phyloP scores from a whole-genome alignment of 2,797 vertebrate genomes.

The Onychomys arenicola region DNA sequence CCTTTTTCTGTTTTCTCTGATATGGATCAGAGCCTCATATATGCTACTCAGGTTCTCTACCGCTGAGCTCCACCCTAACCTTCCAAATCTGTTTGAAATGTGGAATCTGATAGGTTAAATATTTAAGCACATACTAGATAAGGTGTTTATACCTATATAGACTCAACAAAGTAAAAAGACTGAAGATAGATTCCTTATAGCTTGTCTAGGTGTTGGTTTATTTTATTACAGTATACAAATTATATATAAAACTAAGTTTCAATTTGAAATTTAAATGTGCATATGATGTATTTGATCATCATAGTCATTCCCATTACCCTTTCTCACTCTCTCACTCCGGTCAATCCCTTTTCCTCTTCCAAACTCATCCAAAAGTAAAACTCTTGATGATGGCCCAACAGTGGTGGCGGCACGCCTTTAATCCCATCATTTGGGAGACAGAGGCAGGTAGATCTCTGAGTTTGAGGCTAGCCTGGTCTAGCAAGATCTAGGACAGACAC shows the following conservation, averaged over 20 bases:
- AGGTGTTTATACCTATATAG: neutral
- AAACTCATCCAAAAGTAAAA: too few relatives aligned
- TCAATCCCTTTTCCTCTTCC: neutral
- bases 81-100: conserved; percentile 38
- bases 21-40: neutral
- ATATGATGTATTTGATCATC: neutral
- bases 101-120: neutral
- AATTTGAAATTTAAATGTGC: neutral
- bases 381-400: too few relatives aligned
- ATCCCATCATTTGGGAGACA: too few relatives aligned
- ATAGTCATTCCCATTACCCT: neutral
- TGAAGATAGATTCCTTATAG: neutral
- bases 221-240: neutral
- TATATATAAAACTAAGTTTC: neutral
- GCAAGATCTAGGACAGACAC: too few relatives aligned
- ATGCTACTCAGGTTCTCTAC: neutral
- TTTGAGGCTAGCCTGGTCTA: too few relatives aligned
- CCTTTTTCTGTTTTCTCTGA: neutral
- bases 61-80: neutral
- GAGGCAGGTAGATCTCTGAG: too few relatives aligned
- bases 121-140: neutral
- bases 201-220: neutral
- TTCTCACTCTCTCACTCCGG: neutral
- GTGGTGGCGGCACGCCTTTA: too few relatives aligned
- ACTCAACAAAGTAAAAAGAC: neutral